These are phyloP conservation scores for Molossus molossus DNA, from an alignment of 2,797 vertebrate genomes.

Conservation along the genomic window DNA sequence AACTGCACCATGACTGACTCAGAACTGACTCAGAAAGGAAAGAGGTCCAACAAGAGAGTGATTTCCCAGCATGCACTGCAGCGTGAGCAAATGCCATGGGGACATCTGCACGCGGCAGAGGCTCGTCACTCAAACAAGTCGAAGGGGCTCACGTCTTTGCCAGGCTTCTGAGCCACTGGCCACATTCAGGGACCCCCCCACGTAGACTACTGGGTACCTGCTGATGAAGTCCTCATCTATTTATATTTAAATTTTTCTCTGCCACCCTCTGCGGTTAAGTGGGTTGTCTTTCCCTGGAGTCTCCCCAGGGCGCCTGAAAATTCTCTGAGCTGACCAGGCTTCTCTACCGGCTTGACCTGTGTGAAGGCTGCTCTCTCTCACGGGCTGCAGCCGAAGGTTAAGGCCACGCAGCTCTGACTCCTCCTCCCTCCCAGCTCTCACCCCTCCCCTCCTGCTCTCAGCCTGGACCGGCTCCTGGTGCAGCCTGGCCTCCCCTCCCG, in stretches of 20 bases:
- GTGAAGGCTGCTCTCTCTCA: too few species aligned
- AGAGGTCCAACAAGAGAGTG: too few species aligned
- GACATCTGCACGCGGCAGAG: background rate
- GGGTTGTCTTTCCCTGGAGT: background rate
- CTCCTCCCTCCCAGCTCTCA: background rate
- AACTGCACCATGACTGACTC: background rate
- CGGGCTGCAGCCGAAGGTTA: background rate
- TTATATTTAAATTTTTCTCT: background rate
- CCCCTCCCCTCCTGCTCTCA: background rate
- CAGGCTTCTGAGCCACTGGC: background rate
- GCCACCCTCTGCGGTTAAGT: background rate
- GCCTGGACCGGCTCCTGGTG: rapidly evolving
- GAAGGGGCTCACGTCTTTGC: background rate
- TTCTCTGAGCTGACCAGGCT: background rate
- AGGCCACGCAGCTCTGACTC: too few species aligned
- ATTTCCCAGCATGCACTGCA: background rate
- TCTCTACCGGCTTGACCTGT: rapidly evolving
- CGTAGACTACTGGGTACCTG: background rate
- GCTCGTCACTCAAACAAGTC: background rate
- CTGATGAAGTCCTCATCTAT: background rate
- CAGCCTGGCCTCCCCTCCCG: background rate
- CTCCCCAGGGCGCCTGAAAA: background rate
- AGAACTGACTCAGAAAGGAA: background rate
- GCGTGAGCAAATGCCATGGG: background rate
- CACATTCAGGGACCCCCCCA: background rate